phyloP scores from a whole-genome alignment of 1,140 invertebrate species.

The Hylaeus volcanicus region DNA sequence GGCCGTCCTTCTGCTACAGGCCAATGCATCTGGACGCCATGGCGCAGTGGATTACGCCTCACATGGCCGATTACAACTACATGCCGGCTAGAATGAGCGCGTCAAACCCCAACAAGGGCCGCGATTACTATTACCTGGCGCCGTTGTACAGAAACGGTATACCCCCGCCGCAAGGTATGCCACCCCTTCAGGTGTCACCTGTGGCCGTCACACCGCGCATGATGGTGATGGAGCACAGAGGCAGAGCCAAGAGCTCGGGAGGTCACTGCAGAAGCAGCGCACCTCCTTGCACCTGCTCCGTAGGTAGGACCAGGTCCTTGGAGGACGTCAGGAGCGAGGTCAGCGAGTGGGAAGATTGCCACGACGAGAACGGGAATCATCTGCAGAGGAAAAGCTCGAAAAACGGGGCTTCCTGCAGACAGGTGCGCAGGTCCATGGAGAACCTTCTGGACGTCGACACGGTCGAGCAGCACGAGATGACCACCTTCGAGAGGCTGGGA shows the following conservation, averaged over 20 bases:
- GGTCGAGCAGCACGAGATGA: slow-evolving; percentile 56
- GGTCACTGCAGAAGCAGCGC: slow-evolving; percentile 67
- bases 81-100: slow-evolving; percentile 73
- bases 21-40: slow-evolving; percentile 78
- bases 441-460: slow-evolving; percentile 83
- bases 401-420: slow-evolving; percentile 71
- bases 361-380: slow-evolving; percentile 82
- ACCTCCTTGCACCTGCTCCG: slow-evolving; percentile 82
- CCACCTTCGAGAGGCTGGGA: slow-evolving; percentile 62
- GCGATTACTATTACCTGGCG: slow-evolving; percentile 86
- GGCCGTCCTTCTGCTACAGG: slow-evolving; percentile 83
- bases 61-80: slow-evolving; percentile 80
- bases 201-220: slow-evolving; percentile 68
- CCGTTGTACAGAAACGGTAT: slow-evolving; percentile 85
- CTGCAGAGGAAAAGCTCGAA: slow-evolving; percentile 78
- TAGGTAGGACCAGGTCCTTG: slow-evolving; percentile 84
- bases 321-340: slow-evolving; percentile 86
- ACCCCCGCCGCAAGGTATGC: slow-evolving; percentile 72
- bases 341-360: slow-evolving; percentile 84
- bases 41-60: slow-evolving; percentile 72
- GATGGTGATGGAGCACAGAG: slow-evolving; percentile 78
- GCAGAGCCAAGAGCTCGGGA: slow-evolving; percentile 72
- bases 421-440: slow-evolving; percentile 85
- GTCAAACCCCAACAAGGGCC: slow-evolving; percentile 81
- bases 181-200: slow-evolving; percentile 62